Evolutionary conservation across 2,888 invertebrate genomes (phyloP).

Genomic region (Siphlonurus alternatus): DNA sequence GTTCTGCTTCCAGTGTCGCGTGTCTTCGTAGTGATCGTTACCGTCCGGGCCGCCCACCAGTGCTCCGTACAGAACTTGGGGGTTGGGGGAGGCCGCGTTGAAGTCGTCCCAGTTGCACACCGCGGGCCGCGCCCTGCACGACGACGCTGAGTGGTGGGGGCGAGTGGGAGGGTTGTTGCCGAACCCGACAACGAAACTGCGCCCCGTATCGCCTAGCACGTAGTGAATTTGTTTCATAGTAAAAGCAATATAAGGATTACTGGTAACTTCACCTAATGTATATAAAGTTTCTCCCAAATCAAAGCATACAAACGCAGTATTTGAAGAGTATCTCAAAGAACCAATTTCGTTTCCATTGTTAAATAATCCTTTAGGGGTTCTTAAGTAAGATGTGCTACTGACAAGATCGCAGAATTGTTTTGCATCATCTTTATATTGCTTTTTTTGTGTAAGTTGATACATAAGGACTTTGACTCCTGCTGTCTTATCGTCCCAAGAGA

Average conservation of each 20-base stretch:
- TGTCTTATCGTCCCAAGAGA: conserved; percentile 18
- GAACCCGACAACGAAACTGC: conserved; percentile 19
- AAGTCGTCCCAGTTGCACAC: neutral
- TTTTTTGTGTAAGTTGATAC: neutral
- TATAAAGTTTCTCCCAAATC: conserved; percentile 10
- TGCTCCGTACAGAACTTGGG: conserved; percentile 18
- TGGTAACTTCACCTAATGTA: conserved; percentile 11
- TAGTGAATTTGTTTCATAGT: conserved; percentile 19
- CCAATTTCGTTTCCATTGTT: neutral
- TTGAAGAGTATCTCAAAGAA: neutral
- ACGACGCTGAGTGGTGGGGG: neutral
- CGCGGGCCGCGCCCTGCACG: neutral
- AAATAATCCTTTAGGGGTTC: neutral
- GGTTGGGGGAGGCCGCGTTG: conserved; percentile 16
- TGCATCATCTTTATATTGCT: neutral
- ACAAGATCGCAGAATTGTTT: neutral
- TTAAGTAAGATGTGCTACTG: neutral
- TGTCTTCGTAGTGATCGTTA: conserved; percentile 17
- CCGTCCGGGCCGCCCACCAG: conserved; percentile 19
- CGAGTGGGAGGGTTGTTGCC: conserved; percentile 18
- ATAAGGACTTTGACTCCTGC: conserved; percentile 12
- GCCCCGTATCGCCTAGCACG: conserved; percentile 18
- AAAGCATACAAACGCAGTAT: neutral
- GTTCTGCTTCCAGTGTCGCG: conserved; percentile 15
- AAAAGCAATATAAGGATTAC: conserved; percentile 15